Percentiles rank a stretch among this genome's conserved stretches.
phyloP scores from a whole-genome alignment of 2,888 invertebrate species.

The Tanaodytes sp. region DNA sequence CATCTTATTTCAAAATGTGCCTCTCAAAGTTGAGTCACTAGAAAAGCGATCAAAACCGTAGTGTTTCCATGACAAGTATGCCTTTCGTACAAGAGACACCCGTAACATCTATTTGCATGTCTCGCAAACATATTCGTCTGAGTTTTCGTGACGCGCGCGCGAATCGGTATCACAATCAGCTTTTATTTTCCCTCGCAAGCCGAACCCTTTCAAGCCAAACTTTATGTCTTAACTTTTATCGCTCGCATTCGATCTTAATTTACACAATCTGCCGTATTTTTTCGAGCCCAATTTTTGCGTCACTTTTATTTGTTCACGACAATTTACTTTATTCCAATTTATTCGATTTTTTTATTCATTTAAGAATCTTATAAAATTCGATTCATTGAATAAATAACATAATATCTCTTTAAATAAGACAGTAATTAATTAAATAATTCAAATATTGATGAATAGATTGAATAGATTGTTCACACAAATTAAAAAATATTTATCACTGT shows the following conservation, averaged over 20 bases:
- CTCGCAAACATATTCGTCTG: constrained; percentile 51
- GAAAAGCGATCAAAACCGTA: no score
- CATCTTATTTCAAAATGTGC: no score
- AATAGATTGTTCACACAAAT: no score
- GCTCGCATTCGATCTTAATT: constrained; percentile 25
- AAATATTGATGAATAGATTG: no score
- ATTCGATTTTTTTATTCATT: no score
- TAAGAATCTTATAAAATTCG: no score
- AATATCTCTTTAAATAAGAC: no score
- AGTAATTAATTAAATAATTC: no score
- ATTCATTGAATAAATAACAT: no score
- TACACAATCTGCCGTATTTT: constrained; percentile 13
- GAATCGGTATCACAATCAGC: constrained; percentile 27
- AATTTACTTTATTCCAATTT: not conserved
- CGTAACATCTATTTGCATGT: constrained; percentile 53
- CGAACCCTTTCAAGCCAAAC: constrained; percentile 27
- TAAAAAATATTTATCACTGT: no score
- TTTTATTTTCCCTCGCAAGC: constrained; percentile 27
- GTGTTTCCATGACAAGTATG: constrained; percentile 42
- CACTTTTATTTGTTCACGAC: constrained; percentile 7
- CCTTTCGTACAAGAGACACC: constrained; percentile 40
- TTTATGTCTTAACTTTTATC: constrained; percentile 21
- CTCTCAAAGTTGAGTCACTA: no score
- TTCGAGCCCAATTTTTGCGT: constrained; percentile 2
- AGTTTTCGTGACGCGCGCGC: constrained; percentile 33